Conservation (phyloP, 2,797 vertebrate species). For the Pseudocheirus occidentalis region DNA sequence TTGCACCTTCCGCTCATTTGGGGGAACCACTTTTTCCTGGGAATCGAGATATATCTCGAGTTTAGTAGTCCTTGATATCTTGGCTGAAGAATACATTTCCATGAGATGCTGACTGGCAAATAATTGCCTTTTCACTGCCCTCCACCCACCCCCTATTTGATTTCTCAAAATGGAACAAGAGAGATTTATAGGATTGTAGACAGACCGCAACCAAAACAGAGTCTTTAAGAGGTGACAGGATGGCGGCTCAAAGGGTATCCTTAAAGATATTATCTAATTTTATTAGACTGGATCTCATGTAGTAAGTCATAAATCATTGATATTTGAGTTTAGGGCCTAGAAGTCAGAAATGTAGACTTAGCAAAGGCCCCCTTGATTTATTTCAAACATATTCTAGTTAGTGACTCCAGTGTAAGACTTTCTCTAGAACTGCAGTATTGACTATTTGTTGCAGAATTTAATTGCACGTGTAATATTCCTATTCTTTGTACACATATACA, state of each 20-base stretch:
- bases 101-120: background rate
- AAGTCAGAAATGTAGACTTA: background rate
- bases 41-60: background rate
- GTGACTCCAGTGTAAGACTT: background rate
- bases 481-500: background rate
- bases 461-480: fast-evolving
- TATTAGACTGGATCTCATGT: background rate
- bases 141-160: background rate
- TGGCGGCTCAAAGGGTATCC: background rate
- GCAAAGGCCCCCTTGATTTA: background rate
- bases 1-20: background rate
- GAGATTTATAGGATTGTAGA: background rate
- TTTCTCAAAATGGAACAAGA: background rate
- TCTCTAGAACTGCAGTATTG: background rate
- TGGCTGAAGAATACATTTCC: background rate
- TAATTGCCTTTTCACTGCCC: background rate
- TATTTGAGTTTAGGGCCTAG: background rate
- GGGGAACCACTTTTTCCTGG: background rate
- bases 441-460: background rate
- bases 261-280: background rate
- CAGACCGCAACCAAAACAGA: too few species aligned
- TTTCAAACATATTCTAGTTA: background rate
- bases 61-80: background rate
- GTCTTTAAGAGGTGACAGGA: background rate
- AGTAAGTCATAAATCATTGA: background rate